Conservation (phyloP, 2,113 vertebrate genomes). For the Carettochelys insculpta region DNA sequence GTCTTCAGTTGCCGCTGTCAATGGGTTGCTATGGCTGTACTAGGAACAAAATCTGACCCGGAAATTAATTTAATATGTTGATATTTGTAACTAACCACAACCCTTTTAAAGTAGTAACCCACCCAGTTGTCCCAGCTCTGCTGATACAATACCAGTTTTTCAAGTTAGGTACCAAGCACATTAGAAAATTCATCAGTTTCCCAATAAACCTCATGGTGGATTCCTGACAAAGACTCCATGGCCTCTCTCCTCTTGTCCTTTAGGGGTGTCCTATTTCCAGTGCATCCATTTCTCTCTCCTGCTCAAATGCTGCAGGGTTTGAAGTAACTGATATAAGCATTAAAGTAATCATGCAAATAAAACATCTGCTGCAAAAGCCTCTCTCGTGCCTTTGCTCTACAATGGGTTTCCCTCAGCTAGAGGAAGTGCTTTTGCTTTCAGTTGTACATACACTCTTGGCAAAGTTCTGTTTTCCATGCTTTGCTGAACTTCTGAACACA, state of each 20-base stretch:
- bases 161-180: background rate
- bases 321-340: background rate
- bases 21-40: background rate
- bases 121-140: background rate
- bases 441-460: constrained; percentile 67
- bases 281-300: background rate
- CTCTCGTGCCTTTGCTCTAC: background rate
- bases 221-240: background rate
- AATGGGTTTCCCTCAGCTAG: constrained; percentile 31
- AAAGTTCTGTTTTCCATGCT: constrained; percentile 69
- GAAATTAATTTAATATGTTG: background rate
- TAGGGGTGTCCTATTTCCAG: background rate
- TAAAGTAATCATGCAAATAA: background rate
- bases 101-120: background rate
- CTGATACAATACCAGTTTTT: background rate
- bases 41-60: background rate
- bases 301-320: background rate
- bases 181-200: background rate
- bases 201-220: background rate
- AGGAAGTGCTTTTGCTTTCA: constrained; percentile 11
- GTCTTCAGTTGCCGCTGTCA: background rate
- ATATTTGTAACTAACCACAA: background rate
- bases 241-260: background rate
- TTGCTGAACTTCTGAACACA: constrained; percentile 83
- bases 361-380: background rate